Evolutionary conservation across 1,140 invertebrate genomes (phyloP).

Genomic region (Cherax quadricarinatus): DNA sequence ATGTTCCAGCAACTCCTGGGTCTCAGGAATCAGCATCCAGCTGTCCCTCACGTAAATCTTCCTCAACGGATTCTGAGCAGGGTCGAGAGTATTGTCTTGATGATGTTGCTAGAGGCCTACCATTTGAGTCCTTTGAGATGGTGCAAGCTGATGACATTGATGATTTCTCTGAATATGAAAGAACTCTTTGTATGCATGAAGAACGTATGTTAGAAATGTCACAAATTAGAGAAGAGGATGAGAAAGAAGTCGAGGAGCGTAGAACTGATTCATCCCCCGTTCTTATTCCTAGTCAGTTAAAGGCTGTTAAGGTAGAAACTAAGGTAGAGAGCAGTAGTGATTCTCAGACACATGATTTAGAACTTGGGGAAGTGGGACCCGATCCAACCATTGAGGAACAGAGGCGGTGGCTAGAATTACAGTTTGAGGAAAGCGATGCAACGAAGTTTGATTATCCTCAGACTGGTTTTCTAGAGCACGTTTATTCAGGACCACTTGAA

Average conservation of each 20-base stretch:
- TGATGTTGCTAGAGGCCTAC: constrained; percentile 78
- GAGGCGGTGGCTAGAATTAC: constrained; percentile 93
- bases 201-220: constrained; percentile 70
- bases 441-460: constrained; percentile 76
- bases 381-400: constrained; percentile 76
- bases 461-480: constrained; percentile 64
- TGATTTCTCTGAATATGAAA: constrained; percentile 71
- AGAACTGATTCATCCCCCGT: constrained; percentile 42
- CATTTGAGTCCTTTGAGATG: constrained; percentile 77
- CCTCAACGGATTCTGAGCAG: constrained; percentile 81
- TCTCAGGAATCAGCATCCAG: constrained; percentile 81
- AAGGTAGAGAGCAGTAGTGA: constrained; percentile 14
- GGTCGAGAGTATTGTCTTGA: constrained; percentile 81
- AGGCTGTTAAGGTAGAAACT: constrained; percentile 69
- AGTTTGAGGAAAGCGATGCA: constrained; percentile 81
- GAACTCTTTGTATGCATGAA: constrained; percentile 72
- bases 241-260: constrained; percentile 46
- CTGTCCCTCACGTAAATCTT: constrained; percentile 78
- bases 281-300: constrained; percentile 65
- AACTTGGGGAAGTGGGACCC: constrained; percentile 19
- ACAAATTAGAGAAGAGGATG: constrained; percentile 73
- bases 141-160: constrained; percentile 71
- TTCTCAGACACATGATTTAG: constrained; percentile 9
- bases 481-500: constrained; percentile 82
- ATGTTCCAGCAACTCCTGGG: constrained; percentile 78